Evolutionary conservation across 1,140 invertebrate species (phyloP).

Genomic region (Myzus persicae): DNA sequence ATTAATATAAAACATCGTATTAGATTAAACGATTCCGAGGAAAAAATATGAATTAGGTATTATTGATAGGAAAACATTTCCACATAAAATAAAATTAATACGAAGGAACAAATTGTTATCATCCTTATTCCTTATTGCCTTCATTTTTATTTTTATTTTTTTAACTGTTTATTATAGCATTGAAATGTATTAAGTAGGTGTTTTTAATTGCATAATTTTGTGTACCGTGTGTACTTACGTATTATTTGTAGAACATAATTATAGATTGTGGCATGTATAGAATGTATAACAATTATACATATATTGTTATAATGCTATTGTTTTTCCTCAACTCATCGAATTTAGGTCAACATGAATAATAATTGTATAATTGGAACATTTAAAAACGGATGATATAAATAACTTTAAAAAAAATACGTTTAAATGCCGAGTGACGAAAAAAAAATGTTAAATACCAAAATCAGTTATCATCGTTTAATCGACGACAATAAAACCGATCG

Average conservation of each 20-base stretch:
- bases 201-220: not conserved
- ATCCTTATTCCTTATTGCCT: not conserved
- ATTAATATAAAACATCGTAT: not conserved
- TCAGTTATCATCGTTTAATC: not conserved
- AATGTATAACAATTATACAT: not conserved
- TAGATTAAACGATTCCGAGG: not conserved
- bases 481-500: not conserved
- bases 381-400: not conserved
- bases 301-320: not conserved
- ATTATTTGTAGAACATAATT: not conserved
- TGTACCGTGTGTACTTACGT: not conserved
- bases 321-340: not conserved
- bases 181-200: not conserved
- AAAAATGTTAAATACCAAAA: not conserved
- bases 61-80: not conserved
- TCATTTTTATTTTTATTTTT: not conserved
- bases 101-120: not conserved
- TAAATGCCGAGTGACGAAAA: not conserved
- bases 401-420: not conserved
- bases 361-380: not conserved
- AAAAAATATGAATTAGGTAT: not conserved
- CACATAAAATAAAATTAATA: not conserved
- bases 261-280: not conserved
- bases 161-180: not conserved
- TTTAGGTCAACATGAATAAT: not conserved